A percentile compares a stretch with the other conserved stretches of the same genome.
Conservation (phyloP, 2,888 invertebrate genomes). For the Eurytoma adleriae region DNA sequence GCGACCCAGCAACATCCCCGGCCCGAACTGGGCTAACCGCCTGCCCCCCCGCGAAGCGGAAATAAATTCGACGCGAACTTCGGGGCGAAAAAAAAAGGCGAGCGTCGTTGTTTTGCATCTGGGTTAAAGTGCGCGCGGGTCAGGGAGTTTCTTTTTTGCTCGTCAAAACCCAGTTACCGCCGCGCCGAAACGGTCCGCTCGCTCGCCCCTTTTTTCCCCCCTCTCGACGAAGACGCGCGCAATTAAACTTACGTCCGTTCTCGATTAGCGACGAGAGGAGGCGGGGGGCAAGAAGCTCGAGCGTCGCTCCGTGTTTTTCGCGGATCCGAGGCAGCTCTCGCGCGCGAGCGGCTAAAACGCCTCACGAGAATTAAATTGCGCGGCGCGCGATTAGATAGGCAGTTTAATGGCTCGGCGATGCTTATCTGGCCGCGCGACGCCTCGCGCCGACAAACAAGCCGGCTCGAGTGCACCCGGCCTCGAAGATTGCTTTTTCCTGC, state of each 20-base stretch:
- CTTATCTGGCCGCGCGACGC: slow-evolving; percentile 34
- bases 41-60: neutral
- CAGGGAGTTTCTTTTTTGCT: too few species aligned
- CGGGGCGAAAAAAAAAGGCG: too few species aligned
- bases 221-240: neutral
- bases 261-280: slow-evolving; percentile 36
- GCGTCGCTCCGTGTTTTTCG: neutral
- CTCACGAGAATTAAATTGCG: slow-evolving; percentile 29
- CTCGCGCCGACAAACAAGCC: slow-evolving; percentile 40
- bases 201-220: neutral
- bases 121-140: neutral
- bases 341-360: neutral
- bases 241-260: slow-evolving; percentile 43
- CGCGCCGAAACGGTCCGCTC: neutral
- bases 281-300: neutral
- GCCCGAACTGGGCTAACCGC: neutral
- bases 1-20: slow-evolving; percentile 11
- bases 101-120: too few species aligned
- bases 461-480: slow-evolving; percentile 4
- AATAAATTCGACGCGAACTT: neutral
- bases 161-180: neutral
- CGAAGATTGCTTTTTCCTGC: slow-evolving; percentile 18
- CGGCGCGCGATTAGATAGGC: slow-evolving; percentile 50
- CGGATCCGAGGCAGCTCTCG: neutral
- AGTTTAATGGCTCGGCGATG: slow-evolving; percentile 49